phyloP scores from a whole-genome alignment of 2,797 vertebrate species.

The Potorous gilbertii region DNA sequence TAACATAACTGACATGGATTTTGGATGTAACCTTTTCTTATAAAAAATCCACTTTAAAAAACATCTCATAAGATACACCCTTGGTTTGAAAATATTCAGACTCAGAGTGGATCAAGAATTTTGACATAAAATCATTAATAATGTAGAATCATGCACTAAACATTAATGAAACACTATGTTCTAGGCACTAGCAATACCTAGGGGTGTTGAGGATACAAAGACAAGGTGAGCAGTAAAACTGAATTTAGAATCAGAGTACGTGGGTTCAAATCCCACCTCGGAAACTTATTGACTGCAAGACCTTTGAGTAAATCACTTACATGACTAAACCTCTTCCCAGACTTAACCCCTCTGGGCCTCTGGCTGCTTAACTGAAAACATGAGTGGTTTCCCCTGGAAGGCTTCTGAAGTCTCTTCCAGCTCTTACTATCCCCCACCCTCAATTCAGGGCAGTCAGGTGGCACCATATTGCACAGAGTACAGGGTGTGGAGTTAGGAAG shows the following conservation, averaged over 20 bases:
- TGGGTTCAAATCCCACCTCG: background rate
- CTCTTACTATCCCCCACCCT: background rate
- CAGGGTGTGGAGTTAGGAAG: background rate
- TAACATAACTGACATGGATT: background rate
- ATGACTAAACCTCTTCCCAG: background rate
- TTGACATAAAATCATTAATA: background rate
- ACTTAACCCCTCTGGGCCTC: background rate
- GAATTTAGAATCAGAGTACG: background rate
- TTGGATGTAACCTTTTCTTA: background rate
- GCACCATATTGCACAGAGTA: background rate
- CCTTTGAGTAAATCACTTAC: background rate
- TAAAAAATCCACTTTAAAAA: background rate
- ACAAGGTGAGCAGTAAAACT: background rate
- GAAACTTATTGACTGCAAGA: background rate
- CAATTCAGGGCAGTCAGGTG: background rate
- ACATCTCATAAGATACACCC: background rate
- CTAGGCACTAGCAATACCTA: background rate
- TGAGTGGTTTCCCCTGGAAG: no score
- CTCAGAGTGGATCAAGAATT: background rate
- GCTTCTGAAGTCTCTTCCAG: background rate
- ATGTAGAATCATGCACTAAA: background rate
- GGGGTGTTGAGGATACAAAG: background rate
- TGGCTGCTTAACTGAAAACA: background rate
- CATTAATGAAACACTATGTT: background rate
- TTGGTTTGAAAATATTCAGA: background rate